Evolutionary conservation across 2,888 invertebrate species (phyloP), one percentile per base, ranked within the genome.

Genomic region (Epinotia demarniana): DNA sequence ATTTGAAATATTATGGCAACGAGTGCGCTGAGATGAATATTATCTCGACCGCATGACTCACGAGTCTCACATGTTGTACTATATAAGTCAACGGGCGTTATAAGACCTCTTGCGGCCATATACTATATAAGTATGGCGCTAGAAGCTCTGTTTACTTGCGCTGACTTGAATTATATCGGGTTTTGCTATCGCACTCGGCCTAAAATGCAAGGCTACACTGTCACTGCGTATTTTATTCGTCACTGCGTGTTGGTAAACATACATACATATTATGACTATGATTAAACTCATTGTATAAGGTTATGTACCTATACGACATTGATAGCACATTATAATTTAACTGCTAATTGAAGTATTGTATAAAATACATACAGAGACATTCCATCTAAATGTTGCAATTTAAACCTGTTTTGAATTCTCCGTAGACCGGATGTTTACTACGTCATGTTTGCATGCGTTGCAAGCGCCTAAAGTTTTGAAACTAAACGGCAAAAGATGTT

Each of bases 171-270:
- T 6, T 43, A 43, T 62, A 39, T 62, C 39, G 18, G n/a, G 53
- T 53, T 62, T 33, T 62, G 43, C 18, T 62, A 62, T 43, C 62
- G 39, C 43, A 62, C 62, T 18, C 18, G 18, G 53, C n/a, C n/a
- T 53, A n/a, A 11, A 33, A 43, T 62, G 62, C 43, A 43, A 43
- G 62, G 18, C 62, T 18, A n/a, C 61, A n/a, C 61, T n/a, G 18
- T 12, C 1, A 33, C 18, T 62, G 62, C 62, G 39, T 62, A 18
- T 43, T 39, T 43, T 2, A n/a, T 49, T 49, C 39, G 11, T 39
- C n/a, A 55, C 55, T 55, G 55, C 18, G 5, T 61, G 33, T 61
- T 61, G 39, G 39, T 61, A 61, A 61, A 61, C 39, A 61, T 61
- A 39, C 12, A 57, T 19, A 19, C 19, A 12, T 39, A 62, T 18